Evolutionary conservation across 2,888 invertebrate species (phyloP), one percentile per base, ranked within the genome.

Genomic region (Rhaphigaster nebulosa): DNA sequence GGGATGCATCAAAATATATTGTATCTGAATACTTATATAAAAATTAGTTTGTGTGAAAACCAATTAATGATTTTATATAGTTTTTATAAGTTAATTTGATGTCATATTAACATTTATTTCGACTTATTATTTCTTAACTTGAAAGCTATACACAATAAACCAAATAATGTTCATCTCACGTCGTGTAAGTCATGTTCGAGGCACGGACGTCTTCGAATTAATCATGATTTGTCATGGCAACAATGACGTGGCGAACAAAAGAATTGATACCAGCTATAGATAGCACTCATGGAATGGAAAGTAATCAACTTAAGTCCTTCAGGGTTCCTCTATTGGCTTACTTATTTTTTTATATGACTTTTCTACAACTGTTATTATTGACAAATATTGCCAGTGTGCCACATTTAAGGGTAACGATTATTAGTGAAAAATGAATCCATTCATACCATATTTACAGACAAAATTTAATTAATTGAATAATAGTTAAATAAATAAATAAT

Each of bases 141-240:
- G 3, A n/a, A n/a, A 60, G 13, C 0, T 12, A n/a, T n/a, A 26
- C 29, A 20, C n/a, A 60, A 60, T 60, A n/a, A 10, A 60, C 26
- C 3, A 60, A n/a, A 60, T 60, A 60, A 1, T n/a, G 60, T 15
- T 3, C 65, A 65, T 29, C 65, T 65, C 56, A 65, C 29, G 13
- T 65, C 13, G 29, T 65, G 65, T 65, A 29, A 65, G 65, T 65
- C 20, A 20, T 20, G 65, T 34, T 34, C 5, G 20, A 34, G 70
- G 5, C 20, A 70, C 34, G 38, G 34, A 34, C 34, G 70, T 20
- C 34, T 70, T 70, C 34, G 70, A 70, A 34, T 70, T 34, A 70
- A 70, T 70, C 70, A 34, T 65, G 65, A 65, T 65, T 65, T 65
- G 65, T 65, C 65, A 70, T 70, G 70, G 70, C 6, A 70, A 70